Evolutionary conservation across 1,140 invertebrate genomes (phyloP).

Genomic region (Druon quercuslanigerum): DNA sequence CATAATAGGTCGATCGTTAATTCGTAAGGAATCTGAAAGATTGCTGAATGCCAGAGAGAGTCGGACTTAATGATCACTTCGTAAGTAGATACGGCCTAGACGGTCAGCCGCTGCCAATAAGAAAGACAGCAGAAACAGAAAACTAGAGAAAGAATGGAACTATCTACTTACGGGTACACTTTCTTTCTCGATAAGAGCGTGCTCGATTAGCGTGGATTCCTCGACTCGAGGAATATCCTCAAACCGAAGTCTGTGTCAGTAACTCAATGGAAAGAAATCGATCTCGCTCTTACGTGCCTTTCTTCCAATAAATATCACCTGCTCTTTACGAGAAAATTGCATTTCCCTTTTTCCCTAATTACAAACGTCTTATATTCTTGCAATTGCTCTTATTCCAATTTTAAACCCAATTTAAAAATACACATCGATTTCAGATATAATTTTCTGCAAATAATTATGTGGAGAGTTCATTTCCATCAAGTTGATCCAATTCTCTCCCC

Average conservation of each 20-base stretch:
- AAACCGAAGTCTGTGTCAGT: slow-evolving; percentile 4
- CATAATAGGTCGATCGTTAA: slow-evolving; percentile 28
- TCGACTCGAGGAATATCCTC: slow-evolving; percentile 6
- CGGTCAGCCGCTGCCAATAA: slow-evolving; percentile 8
- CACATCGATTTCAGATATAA: background rate
- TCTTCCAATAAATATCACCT: background rate
- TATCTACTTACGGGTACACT: slow-evolving; percentile 23
- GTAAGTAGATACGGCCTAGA: slow-evolving; percentile 34
- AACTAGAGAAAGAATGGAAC: slow-evolving; percentile 15
- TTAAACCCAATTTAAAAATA: background rate
- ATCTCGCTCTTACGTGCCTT: slow-evolving; percentile 17
- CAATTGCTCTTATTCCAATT: background rate
- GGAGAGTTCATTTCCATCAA: too few relatives aligned
- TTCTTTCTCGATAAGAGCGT: slow-evolving; percentile 24
- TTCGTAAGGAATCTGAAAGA: slow-evolving; percentile 40
- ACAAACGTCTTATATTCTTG: slow-evolving; percentile 20
- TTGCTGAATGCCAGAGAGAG: slow-evolving; percentile 34
- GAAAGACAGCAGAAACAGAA: slow-evolving; percentile 5
- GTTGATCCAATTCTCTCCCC: too few relatives aligned
- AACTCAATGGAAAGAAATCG: slow-evolving; percentile 17
- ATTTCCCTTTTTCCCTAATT: slow-evolving; percentile 10
- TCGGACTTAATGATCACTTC: slow-evolving; percentile 36
- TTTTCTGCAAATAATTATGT: background rate
- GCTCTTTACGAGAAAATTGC: slow-evolving; percentile 18
- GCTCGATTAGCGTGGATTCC: slow-evolving; percentile 14